Conservation (phyloP, 2,888 invertebrate species). For the Himalopsyche kuldschensis region DNA sequence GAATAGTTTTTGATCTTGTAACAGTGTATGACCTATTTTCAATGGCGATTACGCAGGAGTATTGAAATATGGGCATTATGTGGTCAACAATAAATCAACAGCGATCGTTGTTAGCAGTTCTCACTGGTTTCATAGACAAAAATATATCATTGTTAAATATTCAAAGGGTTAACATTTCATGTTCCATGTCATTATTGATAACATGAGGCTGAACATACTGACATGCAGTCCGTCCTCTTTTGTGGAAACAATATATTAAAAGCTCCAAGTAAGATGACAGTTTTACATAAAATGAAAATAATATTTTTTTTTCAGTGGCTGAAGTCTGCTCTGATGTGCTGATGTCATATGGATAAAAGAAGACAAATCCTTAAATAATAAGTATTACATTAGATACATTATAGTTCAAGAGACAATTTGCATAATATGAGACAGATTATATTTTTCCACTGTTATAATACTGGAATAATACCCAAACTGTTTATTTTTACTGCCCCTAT, state of each 20-base stretch:
- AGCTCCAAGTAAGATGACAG: background rate
- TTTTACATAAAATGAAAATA: background rate
- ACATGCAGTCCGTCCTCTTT: background rate
- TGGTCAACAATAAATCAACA: no score
- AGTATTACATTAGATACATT: background rate
- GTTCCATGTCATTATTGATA: no score
- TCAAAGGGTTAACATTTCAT: no score
- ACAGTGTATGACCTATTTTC: no score
- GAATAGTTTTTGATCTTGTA: no score
- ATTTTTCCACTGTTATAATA: background rate
- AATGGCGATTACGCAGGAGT: no score
- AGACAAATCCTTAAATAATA: background rate
- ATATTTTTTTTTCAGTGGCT: constrained; percentile 68
- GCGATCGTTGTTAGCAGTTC: no score
- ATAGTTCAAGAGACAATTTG: background rate
- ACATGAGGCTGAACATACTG: background rate
- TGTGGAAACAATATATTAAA: background rate
- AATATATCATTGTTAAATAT: no score
- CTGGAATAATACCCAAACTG: background rate
- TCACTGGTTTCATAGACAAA: no score
- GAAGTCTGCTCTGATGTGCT: constrained; percentile 72
- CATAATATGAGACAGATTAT: background rate
- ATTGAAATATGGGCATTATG: no score
- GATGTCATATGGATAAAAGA: constrained; percentile 34
- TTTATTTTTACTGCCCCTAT: background rate